Evolutionary conservation across 2,113 vertebrate genomes (phyloP).

Genomic region (Naja naja): DNA sequence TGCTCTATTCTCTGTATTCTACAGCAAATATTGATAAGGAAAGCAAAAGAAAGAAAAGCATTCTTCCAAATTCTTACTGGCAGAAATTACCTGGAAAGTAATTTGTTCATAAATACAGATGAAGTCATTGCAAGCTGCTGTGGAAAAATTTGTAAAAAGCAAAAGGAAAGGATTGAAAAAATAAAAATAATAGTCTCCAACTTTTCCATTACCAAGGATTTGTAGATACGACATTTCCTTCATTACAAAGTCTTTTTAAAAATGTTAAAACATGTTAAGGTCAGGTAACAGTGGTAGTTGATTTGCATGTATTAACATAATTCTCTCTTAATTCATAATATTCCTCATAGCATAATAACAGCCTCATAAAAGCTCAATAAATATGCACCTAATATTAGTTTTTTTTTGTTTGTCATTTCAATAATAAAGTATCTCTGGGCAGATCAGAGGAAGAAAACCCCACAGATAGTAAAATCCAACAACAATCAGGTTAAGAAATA

Average conservation of each 20-base stretch:
- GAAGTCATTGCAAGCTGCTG: background rate
- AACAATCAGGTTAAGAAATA: background rate
- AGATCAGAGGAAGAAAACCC: background rate
- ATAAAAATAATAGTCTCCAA: background rate
- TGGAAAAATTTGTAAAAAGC: background rate
- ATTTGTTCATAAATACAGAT: background rate
- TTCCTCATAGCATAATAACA: background rate
- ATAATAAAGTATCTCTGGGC: background rate
- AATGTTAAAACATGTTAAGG: background rate
- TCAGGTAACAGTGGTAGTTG: background rate
- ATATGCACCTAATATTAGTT: background rate
- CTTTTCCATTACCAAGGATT: background rate
- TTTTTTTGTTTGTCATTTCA: background rate
- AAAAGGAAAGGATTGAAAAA: background rate
- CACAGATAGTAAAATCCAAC: background rate
- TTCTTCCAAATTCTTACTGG: background rate
- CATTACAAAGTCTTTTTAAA: background rate
- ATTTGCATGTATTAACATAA: background rate
- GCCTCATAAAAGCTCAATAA: background rate
- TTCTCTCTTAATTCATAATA: background rate
- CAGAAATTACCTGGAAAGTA: constrained; percentile 2
- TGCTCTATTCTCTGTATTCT: background rate
- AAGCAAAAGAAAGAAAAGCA: background rate
- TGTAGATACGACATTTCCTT: background rate
- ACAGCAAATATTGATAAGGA: background rate